phyloP scores from a whole-genome alignment of 2,797 vertebrate species.

The Sphenopsis melanotis region DNA sequence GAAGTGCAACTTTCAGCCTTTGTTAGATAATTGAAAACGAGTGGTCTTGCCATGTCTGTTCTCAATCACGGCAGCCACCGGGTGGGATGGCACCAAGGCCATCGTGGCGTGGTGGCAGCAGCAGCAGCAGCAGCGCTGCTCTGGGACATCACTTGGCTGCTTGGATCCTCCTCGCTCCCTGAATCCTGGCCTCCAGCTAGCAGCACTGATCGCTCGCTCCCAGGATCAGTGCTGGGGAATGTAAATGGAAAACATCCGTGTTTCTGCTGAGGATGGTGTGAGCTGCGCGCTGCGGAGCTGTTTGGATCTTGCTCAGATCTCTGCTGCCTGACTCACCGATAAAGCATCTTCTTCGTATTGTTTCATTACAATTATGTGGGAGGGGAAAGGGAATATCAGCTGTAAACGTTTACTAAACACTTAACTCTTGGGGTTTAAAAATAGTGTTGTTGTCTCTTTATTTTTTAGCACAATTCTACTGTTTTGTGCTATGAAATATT shows the following conservation, averaged over 20 bases:
- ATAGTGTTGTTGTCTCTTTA: background rate
- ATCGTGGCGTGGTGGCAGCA: rapidly evolving
- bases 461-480: background rate
- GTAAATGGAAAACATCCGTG: slow-evolving; percentile 42
- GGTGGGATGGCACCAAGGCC: background rate
- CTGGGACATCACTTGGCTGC: rapidly evolving
- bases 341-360: slow-evolving; percentile 20
- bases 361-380: slow-evolving; percentile 1
- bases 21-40: slow-evolving; percentile 54
- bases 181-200: background rate
- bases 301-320: background rate
- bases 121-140: background rate
- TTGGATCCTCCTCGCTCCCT: rapidly evolving
- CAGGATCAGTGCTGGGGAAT: background rate
- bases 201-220: background rate
- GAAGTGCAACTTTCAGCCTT: slow-evolving; percentile 40
- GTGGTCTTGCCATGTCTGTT: slow-evolving; percentile 13
- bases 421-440: background rate
- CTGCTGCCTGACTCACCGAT: slow-evolving; percentile 14
- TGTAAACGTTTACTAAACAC: background rate
- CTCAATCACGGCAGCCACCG: background rate
- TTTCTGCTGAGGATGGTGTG: background rate
- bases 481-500: background rate
- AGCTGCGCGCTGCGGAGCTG: background rate
- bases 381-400: background rate